Percentiles rank a stretch among this genome's conserved stretches.
Conservation (phyloP, 2,113 vertebrate genomes). For the Microcebus jonahi region DNA sequence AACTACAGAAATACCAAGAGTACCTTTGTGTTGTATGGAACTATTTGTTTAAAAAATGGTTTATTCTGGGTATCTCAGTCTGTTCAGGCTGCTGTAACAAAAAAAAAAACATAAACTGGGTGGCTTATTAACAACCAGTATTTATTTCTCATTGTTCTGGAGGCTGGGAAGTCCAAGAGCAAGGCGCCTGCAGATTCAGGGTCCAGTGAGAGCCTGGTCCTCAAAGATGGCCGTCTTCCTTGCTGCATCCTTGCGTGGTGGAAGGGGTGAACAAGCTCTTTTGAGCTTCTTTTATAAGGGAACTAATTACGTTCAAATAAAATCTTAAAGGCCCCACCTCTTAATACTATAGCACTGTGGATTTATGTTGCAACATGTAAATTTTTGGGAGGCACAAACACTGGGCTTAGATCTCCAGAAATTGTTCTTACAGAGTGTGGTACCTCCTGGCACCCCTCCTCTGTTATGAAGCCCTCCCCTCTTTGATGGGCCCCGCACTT, state of each 20-base stretch:
- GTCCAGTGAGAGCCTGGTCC: not conserved
- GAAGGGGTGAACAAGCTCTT: not conserved
- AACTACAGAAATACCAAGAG: not conserved
- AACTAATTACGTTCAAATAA: not conserved
- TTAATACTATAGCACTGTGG: not conserved
- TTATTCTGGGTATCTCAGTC: not conserved
- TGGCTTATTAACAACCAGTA: not conserved
- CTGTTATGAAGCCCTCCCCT: fast-evolving
- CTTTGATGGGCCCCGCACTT: not conserved
- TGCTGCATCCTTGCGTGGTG: not conserved
- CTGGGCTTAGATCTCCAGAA: not conserved
- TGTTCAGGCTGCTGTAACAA: not conserved
- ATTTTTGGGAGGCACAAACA: not conserved
- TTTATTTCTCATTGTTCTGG: not conserved
- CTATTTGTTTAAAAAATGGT: not conserved
- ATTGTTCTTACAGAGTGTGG: not conserved
- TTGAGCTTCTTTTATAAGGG: not conserved
- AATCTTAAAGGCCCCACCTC: not conserved
- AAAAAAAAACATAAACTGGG: not conserved
- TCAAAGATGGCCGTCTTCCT: not conserved
- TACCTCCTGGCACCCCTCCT: not conserved
- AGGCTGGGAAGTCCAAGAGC: not conserved
- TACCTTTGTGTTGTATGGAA: not conserved
- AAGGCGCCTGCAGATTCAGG: not conserved
- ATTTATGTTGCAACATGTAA: not conserved